phyloP scores from a whole-genome alignment of 2,113 vertebrate genomes.

The Caloenas nicobarica region DNA sequence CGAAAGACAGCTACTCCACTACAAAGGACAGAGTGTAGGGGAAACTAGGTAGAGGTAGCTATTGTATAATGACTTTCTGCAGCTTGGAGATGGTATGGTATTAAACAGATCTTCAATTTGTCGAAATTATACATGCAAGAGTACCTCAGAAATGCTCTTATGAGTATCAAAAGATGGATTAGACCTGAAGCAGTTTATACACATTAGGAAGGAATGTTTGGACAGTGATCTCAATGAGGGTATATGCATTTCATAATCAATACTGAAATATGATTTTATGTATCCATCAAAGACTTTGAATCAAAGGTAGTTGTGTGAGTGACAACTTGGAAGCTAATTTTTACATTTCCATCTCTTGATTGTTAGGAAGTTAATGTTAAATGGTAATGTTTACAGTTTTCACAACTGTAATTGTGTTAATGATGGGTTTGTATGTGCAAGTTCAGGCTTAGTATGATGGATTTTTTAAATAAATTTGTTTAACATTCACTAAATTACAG shows the following conservation, averaged over 20 bases:
- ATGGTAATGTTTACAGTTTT: not conserved
- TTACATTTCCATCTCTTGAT: not conserved
- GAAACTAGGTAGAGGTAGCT: not conserved
- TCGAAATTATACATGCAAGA: not conserved
- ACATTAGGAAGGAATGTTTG: not conserved
- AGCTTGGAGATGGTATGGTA: not conserved
- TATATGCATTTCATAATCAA: not conserved
- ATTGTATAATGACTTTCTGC: not conserved
- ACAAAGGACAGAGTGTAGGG: not conserved
- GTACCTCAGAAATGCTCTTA: not conserved
- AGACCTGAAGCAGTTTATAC: not conserved
- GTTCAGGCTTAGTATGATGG: not conserved
- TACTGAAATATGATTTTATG: not conserved
- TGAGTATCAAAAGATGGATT: not conserved
- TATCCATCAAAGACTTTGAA: not conserved
- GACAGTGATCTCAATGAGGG: not conserved
- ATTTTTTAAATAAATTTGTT: conserved; percentile 15
- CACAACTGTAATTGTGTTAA: conserved; percentile 5
- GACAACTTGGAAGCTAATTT: not conserved
- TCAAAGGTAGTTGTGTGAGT: not conserved
- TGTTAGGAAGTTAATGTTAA: not conserved
- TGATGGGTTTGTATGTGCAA: not conserved
- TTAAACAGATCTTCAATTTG: not conserved
- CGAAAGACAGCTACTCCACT: not conserved
- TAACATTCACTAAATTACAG: not conserved